Evolutionary conservation across 2,888 invertebrate species (phyloP).

Genomic region (Crepidodera aurea): DNA sequence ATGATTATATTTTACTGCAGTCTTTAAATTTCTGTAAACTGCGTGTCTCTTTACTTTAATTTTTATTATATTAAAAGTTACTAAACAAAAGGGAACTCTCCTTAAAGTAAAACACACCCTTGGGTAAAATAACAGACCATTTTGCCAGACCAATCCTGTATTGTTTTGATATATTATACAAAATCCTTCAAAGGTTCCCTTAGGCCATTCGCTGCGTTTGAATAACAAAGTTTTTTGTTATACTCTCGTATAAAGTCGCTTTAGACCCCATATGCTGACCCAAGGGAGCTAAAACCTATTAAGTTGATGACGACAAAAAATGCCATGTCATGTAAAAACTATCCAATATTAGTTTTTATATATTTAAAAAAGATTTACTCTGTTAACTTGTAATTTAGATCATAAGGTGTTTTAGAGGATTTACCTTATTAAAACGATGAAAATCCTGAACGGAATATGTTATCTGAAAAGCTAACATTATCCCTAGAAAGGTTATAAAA

Average conservation of each 20-base stretch:
- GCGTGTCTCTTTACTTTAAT: neutral
- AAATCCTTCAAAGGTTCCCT: conserved; percentile 22
- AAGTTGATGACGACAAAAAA: neutral
- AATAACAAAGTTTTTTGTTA: conserved; percentile 21
- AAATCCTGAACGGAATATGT: too few relatives aligned
- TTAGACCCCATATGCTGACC: neutral
- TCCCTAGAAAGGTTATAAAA: too few relatives aligned
- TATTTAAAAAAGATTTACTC: neutral
- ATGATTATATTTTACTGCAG: too few relatives aligned
- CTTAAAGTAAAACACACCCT: conserved; percentile 7
- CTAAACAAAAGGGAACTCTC: conserved; percentile 5
- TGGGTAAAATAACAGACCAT: conserved; percentile 13
- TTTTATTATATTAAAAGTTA: conserved; percentile 2
- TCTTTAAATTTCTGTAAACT: neutral
- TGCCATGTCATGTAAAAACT: conserved; percentile 1
- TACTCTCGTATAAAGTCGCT: neutral
- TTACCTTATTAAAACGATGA: too few relatives aligned
- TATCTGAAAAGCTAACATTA: too few relatives aligned
- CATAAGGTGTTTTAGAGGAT: neutral
- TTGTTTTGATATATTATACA: conserved; percentile 24
- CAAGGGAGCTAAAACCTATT: conserved; percentile 9
- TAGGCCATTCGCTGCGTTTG: conserved; percentile 16
- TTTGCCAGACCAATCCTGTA: conserved; percentile 14
- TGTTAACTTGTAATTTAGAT: neutral
- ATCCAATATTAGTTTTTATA: neutral